Base-by-base conservation (phyloP, 2,797 vertebrate species). In the Distichodus sexfasciatus region DNA sequence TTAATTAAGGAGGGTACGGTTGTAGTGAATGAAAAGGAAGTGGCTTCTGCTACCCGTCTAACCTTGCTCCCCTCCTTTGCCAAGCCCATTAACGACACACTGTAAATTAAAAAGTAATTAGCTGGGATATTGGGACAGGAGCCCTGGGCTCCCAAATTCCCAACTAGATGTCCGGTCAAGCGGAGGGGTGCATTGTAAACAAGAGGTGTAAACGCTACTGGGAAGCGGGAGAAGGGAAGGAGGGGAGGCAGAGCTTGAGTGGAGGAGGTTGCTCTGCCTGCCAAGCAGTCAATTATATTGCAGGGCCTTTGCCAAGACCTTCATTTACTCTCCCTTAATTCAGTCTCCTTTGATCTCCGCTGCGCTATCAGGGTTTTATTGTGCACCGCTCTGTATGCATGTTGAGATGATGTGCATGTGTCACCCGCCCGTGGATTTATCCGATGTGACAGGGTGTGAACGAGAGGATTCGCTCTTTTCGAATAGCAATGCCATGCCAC, bases 241-340 rank as follows among this genome's bases (percentile, higher is more conserved):
- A n/a, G n/a, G n/a, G n/a, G n/a, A n/a, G n/a, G n/a, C n/a, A n/a
- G n/a, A n/a, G n/a, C n/a, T 65, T 26, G 69, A 74, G 78, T 71
- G 43, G 73, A 63, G 24, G 47, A 75, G 63, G 60, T 72, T 43
- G 51, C 53, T 67, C 70, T 53, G 86, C 84, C 83, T 86, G 87
- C 87, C 86, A 90, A 90, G 86, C 87, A 89, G 88, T 90, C 89
- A 87, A 91, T 92, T 89, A 36, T 85, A 85, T 85, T 83, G 69
- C 81, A 75, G 78, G 75, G 76, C 60, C 77, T 79, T 74, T 85
- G 86, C 88, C 90, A 90, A 88, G 83, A 86, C 86, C 83, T 87
- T 89, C 87, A 84, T 89, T 77, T 85, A 84, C 78, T 86, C 82
- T 77, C 80, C 76, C 85, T 88, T 86, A 85, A 88, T 88, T 87